Evolutionary conservation across 2,797 vertebrate genomes (phyloP), one percentile per base, ranked within the genome.

Genomic region (Accipiter minullus): DNA sequence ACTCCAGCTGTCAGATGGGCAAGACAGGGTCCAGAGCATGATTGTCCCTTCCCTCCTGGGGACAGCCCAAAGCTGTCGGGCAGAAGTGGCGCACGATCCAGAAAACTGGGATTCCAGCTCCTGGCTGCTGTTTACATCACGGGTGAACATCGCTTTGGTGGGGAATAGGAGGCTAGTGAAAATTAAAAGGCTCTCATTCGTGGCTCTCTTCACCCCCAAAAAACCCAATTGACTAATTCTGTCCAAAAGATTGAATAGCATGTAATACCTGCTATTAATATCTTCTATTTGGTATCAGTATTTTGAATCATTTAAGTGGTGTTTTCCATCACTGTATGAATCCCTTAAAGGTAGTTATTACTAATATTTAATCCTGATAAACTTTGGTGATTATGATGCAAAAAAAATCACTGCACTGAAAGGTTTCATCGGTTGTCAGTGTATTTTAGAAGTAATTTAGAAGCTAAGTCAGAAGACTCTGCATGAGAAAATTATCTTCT

Each of bases 91-190:
- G 1, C 5, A 2, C 1, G 6, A 42, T 9, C 14, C 60, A 86
- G 58, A 72, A 79, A 91, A 47, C n/a, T 47, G 27, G 25, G 36
- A 44, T n/a, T 36, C 27, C 21, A 60, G 36, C 20, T 59, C 34
- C 6, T 0, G 2, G 8, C 22, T 2, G 0, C 50, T 77, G 27
- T 27, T 8, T 40, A 6, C 12, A 18, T n/a, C 42, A n/a, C 3
- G 26, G 32, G 14, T 42, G 11, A 83, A 18, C 12, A 17, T 6
- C 1, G 0, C n/a, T 29, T 15, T 1, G 0, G 6, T 21, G 10
- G 13, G 5, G 13, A 71, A 58, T 4, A 45, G 22, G 18, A 80
- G 9, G 8, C 14, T 8, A 34, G 8, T 12, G 22, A 80, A 72
- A 80, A 64, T 25, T 22, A 75, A 75, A 38, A 64, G 20, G 8